Evolutionary conservation across 2,888 invertebrate genomes (phyloP).

Genomic region (Sesia bembeciformis): DNA sequence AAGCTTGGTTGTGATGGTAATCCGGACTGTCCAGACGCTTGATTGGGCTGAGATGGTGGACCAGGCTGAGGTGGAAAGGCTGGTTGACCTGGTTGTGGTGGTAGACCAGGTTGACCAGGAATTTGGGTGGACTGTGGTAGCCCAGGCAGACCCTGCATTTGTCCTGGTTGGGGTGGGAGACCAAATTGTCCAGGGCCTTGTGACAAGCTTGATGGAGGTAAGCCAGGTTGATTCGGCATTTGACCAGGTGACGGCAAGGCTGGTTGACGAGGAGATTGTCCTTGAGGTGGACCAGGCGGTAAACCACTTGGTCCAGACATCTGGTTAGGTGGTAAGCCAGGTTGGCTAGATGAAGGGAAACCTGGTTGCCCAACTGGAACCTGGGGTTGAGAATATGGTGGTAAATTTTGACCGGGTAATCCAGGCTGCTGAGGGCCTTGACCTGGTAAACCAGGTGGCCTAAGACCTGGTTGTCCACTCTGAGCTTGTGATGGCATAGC

Average conservation of each 20-base stretch:
- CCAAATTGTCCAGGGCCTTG: not conserved
- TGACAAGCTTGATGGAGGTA: not conserved
- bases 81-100: slow-evolving; percentile 7
- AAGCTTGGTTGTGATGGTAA: slow-evolving; percentile 12
- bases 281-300: not conserved
- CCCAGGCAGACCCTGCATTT: slow-evolving; percentile 14
- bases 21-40: slow-evolving; percentile 7
- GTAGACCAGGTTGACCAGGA: slow-evolving; percentile 14
- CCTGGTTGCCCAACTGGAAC: not conserved
- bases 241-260: not conserved
- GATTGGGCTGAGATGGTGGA: slow-evolving; percentile 14
- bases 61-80: slow-evolving; percentile 19
- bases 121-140: slow-evolving; percentile 12
- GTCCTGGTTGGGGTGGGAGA: slow-evolving; percentile 9
- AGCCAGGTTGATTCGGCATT: not conserved
- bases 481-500: slow-evolving; percentile 7
- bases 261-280: not conserved
- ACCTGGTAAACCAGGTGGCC: slow-evolving; percentile 2
- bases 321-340: slow-evolving; percentile 1
- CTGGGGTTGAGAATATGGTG: not conserved
- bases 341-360: slow-evolving; percentile 7
- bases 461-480: slow-evolving; percentile 1
- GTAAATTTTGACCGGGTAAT: not conserved
- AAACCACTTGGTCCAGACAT: not conserved
- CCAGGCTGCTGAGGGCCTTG: slow-evolving; percentile 8